Evolutionary conservation across 2,888 invertebrate species (phyloP).

Genomic region (Tachystola acroxantha): DNA sequence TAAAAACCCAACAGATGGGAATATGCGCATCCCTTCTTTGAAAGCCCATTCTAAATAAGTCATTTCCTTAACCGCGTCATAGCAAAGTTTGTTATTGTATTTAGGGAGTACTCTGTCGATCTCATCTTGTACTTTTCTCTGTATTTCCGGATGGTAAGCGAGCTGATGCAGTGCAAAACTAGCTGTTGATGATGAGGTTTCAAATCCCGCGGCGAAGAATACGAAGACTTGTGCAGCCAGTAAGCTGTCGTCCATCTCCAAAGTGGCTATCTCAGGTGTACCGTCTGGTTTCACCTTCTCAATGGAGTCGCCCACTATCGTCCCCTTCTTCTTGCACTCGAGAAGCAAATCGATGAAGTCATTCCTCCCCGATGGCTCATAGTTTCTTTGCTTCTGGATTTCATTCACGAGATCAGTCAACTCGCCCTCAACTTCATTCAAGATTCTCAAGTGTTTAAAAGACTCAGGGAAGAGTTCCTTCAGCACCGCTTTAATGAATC

Average conservation of each 20-base stretch:
- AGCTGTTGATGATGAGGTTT: conserved; percentile 23
- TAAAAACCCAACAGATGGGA: conserved; percentile 20
- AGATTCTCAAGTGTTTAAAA: conserved; percentile 1
- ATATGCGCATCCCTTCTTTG: conserved; percentile 20
- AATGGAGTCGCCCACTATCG: conserved; percentile 17
- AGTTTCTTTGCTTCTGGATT: conserved; percentile 17
- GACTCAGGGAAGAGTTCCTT: conserved; percentile 3
- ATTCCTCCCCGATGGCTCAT: conserved; percentile 19
- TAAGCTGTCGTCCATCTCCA: conserved; percentile 15
- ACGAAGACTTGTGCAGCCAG: conserved; percentile 23
- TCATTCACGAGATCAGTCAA: conserved; percentile 8
- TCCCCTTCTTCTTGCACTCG: conserved; percentile 20
- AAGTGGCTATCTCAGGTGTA: conserved; percentile 9
- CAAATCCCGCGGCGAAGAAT: conserved; percentile 26
- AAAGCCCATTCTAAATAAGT: conserved; percentile 20
- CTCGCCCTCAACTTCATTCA: conserved; percentile 3
- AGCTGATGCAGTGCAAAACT: conserved; percentile 22
- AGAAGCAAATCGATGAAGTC: conserved; percentile 27
- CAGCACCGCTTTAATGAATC: conserved; percentile 1
- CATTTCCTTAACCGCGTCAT: conserved; percentile 26
- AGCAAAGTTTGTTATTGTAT: conserved; percentile 21
- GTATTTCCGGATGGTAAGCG: conserved; percentile 19
- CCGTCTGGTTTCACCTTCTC: conserved; percentile 17
- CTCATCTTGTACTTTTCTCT: conserved; percentile 20
- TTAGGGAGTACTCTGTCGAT: conserved; percentile 21